Conservation (phyloP, 2,797 vertebrate species). For the Echiichthys vipera region DNA sequence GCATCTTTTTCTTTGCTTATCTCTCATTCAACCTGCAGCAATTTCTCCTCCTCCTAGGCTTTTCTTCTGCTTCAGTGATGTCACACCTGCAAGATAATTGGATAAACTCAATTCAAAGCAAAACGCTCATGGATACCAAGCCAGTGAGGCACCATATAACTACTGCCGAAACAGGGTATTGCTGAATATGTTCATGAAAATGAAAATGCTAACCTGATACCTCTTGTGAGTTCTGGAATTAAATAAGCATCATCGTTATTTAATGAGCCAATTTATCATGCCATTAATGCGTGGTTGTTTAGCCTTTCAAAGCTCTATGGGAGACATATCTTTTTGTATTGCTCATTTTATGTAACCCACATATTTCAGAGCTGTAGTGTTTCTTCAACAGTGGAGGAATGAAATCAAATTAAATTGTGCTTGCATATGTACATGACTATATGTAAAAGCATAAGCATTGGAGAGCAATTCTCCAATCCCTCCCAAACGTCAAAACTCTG, state of each 20-base stretch:
- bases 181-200: slow-evolving; percentile 42
- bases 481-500: slow-evolving; percentile 49
- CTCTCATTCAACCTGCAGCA: slow-evolving; percentile 70
- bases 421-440: background rate
- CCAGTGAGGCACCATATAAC: slow-evolving; percentile 63
- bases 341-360: background rate
- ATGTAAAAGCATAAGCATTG: slow-evolving; percentile 6
- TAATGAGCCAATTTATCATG: slow-evolving; percentile 52
- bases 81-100: slow-evolving; percentile 82
- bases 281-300: slow-evolving; percentile 35
- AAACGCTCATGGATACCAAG: slow-evolving; percentile 58
- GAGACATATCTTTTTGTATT: slow-evolving; percentile 7
- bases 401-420: too few species aligned
- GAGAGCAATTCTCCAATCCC: slow-evolving; percentile 46
- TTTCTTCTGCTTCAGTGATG: slow-evolving; percentile 77
- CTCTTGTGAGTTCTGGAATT: slow-evolving; percentile 29
- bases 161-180: slow-evolving; percentile 50
- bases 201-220: slow-evolving; percentile 39
- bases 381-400: background rate
- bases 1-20: slow-evolving; percentile 84
- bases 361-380: background rate
- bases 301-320: slow-evolving; percentile 18
- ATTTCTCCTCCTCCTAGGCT: slow-evolving; percentile 70
- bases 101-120: slow-evolving; percentile 79
- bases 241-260: slow-evolving; percentile 38